Percentiles rank a stretch among this genome's conserved stretches.
These are phyloP conservation scores for Taphrorychus bicolor DNA, from an alignment of 2,888 invertebrate species.

Conservation along the genomic window DNA sequence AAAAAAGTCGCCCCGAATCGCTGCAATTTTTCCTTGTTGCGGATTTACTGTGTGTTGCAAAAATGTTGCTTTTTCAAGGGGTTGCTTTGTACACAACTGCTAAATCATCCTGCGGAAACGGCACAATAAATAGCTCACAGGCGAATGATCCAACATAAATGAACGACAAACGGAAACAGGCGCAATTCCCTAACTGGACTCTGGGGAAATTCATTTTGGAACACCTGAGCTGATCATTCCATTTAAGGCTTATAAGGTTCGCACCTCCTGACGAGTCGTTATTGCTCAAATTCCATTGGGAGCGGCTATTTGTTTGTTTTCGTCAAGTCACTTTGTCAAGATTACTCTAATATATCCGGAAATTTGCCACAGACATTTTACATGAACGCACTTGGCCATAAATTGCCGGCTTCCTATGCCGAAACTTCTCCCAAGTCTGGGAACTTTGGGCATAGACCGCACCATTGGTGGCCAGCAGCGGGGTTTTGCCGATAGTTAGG, in stretches of 20 bases:
- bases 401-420: background rate
- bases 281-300: too few relatives aligned
- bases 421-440: background rate
- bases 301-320: too few relatives aligned
- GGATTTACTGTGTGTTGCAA: background rate
- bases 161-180: slow-evolving; percentile 22
- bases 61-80: background rate
- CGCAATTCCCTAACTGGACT: slow-evolving; percentile 32
- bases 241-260: slow-evolving; percentile 11
- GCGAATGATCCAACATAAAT: slow-evolving; percentile 13
- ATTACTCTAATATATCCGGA: background rate
- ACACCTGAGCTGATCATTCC: slow-evolving; percentile 18
- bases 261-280: slow-evolving; percentile 4
- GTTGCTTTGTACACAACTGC: background rate
- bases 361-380: background rate
- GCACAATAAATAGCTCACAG: slow-evolving; percentile 14
- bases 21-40: background rate
- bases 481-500: slow-evolving; percentile 4
- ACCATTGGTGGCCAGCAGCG: slow-evolving; percentile 1
- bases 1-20: background rate
- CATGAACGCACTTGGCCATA: background rate
- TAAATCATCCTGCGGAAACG: background rate
- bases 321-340: too few relatives aligned
- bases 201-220: slow-evolving; percentile 27
- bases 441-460: slow-evolving; percentile 5